A percentile compares a stretch with the other conserved stretches of the same genome.
phyloP scores from a whole-genome alignment of 2,797 vertebrate species.

The Naso thynnoides region DNA sequence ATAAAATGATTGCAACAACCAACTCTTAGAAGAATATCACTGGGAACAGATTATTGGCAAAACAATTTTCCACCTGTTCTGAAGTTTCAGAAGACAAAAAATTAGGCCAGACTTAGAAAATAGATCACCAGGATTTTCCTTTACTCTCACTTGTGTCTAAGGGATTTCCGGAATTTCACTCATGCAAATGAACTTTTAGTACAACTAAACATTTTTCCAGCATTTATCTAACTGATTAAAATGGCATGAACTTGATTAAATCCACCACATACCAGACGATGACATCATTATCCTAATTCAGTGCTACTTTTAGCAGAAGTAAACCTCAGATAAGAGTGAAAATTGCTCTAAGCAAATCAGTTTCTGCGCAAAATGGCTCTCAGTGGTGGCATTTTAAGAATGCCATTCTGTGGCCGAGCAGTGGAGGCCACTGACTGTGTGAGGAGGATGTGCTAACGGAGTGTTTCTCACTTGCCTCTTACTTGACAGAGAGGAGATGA shows the following conservation, averaged over 20 bases:
- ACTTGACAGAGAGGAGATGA: constrained; percentile 95
- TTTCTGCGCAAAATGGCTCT: constrained; percentile 17
- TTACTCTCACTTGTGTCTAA: no score
- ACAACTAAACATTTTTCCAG: not conserved
- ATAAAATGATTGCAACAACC: no score
- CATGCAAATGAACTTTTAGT: not conserved
- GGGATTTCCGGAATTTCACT: no score
- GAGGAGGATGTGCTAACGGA: constrained; percentile 67
- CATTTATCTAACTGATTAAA: not conserved
- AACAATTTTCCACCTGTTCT: no score
- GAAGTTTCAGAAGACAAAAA: no score
- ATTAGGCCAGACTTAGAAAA: no score
- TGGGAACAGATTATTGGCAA: no score
- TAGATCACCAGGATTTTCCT: no score
- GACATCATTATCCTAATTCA: not conserved
- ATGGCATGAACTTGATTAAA: not conserved
- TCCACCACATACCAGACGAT: not conserved
- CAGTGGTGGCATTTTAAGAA: constrained; percentile 17
- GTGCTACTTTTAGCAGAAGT: not conserved
- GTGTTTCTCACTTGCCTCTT: constrained; percentile 72
- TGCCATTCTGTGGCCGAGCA: not conserved
- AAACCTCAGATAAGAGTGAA: not conserved
- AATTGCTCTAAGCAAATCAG: not conserved
- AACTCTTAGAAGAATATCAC: no score
- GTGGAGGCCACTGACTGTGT: constrained; percentile 25